Conservation (phyloP, 2,797 vertebrate species). For the Cyprinodon diabolis region DNA sequence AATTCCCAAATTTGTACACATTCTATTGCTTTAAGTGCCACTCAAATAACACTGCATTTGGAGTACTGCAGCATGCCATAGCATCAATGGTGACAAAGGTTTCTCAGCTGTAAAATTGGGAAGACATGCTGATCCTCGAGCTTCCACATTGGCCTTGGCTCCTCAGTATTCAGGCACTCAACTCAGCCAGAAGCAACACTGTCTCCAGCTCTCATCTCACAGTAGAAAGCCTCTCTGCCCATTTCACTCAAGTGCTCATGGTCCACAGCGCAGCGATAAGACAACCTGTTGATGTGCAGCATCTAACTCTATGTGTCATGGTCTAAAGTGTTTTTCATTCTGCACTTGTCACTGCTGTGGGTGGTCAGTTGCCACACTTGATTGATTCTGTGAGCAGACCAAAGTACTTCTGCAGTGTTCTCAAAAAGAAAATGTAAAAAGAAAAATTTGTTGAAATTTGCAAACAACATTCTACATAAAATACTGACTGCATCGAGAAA, state of each 20-base stretch:
- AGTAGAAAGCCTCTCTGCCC: constrained; percentile 62
- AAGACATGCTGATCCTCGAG: constrained; percentile 68
- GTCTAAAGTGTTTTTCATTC: constrained; percentile 75
- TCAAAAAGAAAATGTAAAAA: constrained; percentile 52
- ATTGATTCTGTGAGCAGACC: constrained; percentile 65
- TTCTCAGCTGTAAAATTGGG: constrained; percentile 81
- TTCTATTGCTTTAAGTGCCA: constrained; percentile 66
- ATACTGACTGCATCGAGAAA: constrained; percentile 28
- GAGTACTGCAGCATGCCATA: constrained; percentile 46
- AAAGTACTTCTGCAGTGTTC: constrained; percentile 59
- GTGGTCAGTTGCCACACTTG: constrained; percentile 67
- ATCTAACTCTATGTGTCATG: constrained; percentile 72
- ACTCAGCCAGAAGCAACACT: constrained; percentile 67
- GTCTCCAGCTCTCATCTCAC: constrained; percentile 70
- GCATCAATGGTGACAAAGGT: constrained; percentile 50
- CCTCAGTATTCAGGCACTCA: constrained; percentile 68
- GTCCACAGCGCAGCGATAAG: constrained; percentile 63
- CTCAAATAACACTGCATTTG: constrained; percentile 62
- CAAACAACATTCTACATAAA: constrained; percentile 28
- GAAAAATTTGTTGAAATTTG: constrained; percentile 53
- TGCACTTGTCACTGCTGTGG: constrained; percentile 61
- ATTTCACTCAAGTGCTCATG: constrained; percentile 73
- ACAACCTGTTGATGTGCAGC: constrained; percentile 76
- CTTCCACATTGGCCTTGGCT: constrained; percentile 42
- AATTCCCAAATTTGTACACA: constrained; percentile 51